Conservation (phyloP, 2,888 invertebrate species). For the Epinotia demarniana region DNA sequence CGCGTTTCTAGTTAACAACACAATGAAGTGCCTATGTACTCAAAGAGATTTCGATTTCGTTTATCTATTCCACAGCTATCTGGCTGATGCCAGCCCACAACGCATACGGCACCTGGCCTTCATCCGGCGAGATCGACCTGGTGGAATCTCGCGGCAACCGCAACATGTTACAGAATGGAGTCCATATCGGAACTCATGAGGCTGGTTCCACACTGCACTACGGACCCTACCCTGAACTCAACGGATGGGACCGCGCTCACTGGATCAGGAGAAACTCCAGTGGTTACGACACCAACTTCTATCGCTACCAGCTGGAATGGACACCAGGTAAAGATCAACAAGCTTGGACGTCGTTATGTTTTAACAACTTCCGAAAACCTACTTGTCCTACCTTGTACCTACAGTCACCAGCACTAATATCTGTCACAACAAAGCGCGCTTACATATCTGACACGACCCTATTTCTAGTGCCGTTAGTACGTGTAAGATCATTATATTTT, state of each 20-base stretch:
- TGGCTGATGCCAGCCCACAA: slow-evolving; percentile 88
- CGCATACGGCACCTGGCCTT: slow-evolving; percentile 88
- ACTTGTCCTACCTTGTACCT: too few relatives aligned
- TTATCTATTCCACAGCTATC: slow-evolving; percentile 78
- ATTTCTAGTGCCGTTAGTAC: too few relatives aligned
- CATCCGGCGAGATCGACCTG: slow-evolving; percentile 90
- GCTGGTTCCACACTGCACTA: slow-evolving; percentile 85
- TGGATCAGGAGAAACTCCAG: slow-evolving; percentile 51
- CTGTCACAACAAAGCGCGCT: too few relatives aligned
- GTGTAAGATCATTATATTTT: too few relatives aligned
- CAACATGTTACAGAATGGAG: slow-evolving; percentile 74
- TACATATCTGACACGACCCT: too few relatives aligned
- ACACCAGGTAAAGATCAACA: slow-evolving; percentile 61
- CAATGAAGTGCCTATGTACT: too few relatives aligned
- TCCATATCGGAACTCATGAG: slow-evolving; percentile 85
- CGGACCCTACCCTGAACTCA: slow-evolving; percentile 76
- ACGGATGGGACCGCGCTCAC: slow-evolving; percentile 69
- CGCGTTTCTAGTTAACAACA: too few relatives aligned
- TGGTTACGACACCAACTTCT: slow-evolving; percentile 76
- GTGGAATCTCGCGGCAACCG: slow-evolving; percentile 87
- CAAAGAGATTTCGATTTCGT: too few relatives aligned
- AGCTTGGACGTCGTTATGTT: too few relatives aligned
- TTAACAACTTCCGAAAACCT: too few relatives aligned
- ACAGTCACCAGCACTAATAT: too few relatives aligned
- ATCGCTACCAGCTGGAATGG: slow-evolving; percentile 84